Conservation (phyloP, 1,140 invertebrate genomes). For the Brachionus paranguensis region DNA sequence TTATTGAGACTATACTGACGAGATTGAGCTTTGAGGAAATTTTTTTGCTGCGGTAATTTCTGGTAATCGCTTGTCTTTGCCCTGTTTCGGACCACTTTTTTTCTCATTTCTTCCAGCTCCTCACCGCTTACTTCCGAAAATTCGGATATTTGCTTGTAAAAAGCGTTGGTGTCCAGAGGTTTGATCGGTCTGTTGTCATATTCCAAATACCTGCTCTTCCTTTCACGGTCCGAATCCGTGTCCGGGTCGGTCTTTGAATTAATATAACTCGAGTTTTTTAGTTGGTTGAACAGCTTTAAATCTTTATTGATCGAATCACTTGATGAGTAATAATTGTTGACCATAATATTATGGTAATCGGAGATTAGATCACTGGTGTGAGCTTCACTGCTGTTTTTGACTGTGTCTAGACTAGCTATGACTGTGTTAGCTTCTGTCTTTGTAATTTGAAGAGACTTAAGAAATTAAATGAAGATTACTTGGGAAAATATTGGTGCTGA, state of each 20-base stretch:
- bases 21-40: background rate
- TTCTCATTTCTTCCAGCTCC: conserved; percentile 22
- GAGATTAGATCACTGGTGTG: background rate
- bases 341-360: conserved; percentile 15
- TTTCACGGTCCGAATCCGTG: conserved; percentile 1
- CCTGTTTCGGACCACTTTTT: background rate
- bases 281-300: background rate
- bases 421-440: background rate
- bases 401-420: background rate
- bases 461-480: background rate
- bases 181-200: conserved; percentile 39
- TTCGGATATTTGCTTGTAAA: conserved; percentile 21
- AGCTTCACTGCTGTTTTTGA: background rate
- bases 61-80: background rate
- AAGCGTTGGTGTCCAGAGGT: conserved; percentile 24
- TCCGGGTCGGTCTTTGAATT: background rate
- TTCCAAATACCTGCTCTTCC: background rate
- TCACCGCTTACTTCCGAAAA: conserved; percentile 2
- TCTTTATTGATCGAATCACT: conserved; percentile 8
- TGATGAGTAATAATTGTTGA: conserved; percentile 16
- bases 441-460: background rate
- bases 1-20: background rate
- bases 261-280: background rate
- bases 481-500: too few species aligned
- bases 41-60: conserved; percentile 11